Conservation (phyloP, 2,113 vertebrate genomes). For the Haplotaxodon microlepis region DNA sequence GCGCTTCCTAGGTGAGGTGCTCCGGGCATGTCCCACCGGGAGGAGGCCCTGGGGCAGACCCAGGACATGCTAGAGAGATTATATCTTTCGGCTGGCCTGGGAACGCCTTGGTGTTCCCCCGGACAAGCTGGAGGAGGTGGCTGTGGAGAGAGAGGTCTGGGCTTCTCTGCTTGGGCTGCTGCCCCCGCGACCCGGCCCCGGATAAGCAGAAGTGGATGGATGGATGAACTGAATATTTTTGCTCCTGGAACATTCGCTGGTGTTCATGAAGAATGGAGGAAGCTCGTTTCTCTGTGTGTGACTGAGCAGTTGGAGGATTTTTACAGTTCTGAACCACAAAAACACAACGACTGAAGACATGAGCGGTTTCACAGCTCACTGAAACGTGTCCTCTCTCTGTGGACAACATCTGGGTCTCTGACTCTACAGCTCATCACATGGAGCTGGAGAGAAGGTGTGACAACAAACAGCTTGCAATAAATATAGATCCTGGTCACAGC, state of each 20-base stretch:
- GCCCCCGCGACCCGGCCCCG: fast-evolving
- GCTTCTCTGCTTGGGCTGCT: fast-evolving
- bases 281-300: not conserved
- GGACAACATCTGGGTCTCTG: not conserved
- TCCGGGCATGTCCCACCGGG: fast-evolving
- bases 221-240: fast-evolving
- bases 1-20: fast-evolving
- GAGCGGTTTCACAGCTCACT: not conserved
- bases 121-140: not conserved
- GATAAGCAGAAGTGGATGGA: not conserved
- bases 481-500: not conserved
- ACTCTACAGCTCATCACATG: not conserved
- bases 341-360: not conserved
- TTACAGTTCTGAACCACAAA: not conserved
- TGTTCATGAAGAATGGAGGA: not conserved
- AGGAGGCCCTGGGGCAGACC: not conserved
- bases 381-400: not conserved
- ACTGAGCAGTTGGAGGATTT: not conserved
- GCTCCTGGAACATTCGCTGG: not conserved
- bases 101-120: too few species aligned
- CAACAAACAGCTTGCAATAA: not conserved
- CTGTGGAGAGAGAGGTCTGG: not conserved
- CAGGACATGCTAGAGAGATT: not conserved
- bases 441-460: not conserved
- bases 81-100: not conserved